These are phyloP conservation scores for Probosciger aterrimus DNA, from an alignment of 2,113 vertebrate species.

Conservation along the genomic window DNA sequence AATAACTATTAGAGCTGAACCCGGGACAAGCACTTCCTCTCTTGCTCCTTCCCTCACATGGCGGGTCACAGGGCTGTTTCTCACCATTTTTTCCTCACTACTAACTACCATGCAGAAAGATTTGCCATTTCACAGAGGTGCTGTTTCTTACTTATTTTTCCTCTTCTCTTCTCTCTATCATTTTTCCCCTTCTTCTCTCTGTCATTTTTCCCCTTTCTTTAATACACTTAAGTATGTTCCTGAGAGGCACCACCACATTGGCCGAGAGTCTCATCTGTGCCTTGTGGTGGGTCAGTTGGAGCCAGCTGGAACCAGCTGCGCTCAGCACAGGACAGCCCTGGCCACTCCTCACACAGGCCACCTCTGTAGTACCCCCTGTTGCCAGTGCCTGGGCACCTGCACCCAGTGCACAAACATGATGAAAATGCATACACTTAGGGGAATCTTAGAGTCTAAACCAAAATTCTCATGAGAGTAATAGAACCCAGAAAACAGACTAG, in stretches of 20 bases:
- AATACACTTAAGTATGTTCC: background rate
- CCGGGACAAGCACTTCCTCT: background rate
- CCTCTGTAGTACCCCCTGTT: background rate
- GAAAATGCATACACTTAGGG: background rate
- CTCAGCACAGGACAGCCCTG: background rate
- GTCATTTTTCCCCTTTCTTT: background rate
- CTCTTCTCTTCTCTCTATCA: background rate
- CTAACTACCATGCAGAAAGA: background rate
- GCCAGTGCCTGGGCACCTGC: rapidly evolving
- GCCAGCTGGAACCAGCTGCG: background rate
- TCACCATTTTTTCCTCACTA: background rate
- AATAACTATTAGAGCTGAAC: background rate
- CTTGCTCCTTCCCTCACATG: background rate
- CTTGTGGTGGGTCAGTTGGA: background rate
- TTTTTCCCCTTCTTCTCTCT: background rate
- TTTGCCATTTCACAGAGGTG: background rate
- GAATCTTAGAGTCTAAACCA: background rate
- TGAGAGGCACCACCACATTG: rapidly evolving
- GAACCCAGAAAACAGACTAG: background rate
- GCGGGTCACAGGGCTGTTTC: background rate
- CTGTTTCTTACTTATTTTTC: too few species aligned
- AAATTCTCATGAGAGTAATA: background rate
- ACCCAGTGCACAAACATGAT: background rate
- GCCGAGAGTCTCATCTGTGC: rapidly evolving
- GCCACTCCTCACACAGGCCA: background rate